phyloP scores from a whole-genome alignment of 1,140 invertebrate genomes.

The Drosophila funebris region DNA sequence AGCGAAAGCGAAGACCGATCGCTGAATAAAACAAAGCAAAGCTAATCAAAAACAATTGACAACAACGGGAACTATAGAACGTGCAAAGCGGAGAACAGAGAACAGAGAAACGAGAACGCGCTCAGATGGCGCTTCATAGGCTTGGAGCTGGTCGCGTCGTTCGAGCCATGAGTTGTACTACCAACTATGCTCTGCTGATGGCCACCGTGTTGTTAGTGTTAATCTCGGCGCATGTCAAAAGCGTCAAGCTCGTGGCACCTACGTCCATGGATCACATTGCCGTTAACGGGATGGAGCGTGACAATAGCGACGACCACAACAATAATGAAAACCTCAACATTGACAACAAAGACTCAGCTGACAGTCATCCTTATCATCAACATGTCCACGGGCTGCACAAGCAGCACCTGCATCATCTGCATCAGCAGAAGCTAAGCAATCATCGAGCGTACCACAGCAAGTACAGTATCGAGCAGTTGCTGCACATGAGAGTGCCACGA shows the following conservation, averaged over 20 bases:
- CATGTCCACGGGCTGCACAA: constrained; percentile 30
- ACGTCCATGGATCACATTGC: constrained; percentile 33
- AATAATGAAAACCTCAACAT: background rate
- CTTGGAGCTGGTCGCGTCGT: constrained; percentile 14
- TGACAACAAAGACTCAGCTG: constrained; percentile 12
- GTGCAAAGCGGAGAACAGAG: constrained; percentile 7
- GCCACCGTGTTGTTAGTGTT: constrained; percentile 62
- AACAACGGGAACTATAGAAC: constrained; percentile 19
- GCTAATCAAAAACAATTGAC: constrained; percentile 16
- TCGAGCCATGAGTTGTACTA: constrained; percentile 48
- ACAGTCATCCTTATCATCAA: constrained; percentile 13
- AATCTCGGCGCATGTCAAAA: constrained; percentile 75
- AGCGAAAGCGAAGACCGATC: background rate
- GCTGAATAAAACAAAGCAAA: constrained; percentile 5
- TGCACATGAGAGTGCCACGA: constrained; percentile 86
- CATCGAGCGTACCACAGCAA: constrained; percentile 81
- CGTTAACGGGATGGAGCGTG: constrained; percentile 15
- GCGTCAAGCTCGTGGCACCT: constrained; percentile 45
- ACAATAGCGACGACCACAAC: background rate
- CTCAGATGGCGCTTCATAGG: constrained; percentile 41
- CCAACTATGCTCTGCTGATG: constrained; percentile 69
- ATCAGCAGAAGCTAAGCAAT: constrained; percentile 30
- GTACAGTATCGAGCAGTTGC: constrained; percentile 89
- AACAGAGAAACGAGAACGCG: background rate
- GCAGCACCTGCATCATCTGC: constrained; percentile 34